Evolutionary conservation across 2,113 vertebrate species (phyloP).

Genomic region (Tetrao urogallus): DNA sequence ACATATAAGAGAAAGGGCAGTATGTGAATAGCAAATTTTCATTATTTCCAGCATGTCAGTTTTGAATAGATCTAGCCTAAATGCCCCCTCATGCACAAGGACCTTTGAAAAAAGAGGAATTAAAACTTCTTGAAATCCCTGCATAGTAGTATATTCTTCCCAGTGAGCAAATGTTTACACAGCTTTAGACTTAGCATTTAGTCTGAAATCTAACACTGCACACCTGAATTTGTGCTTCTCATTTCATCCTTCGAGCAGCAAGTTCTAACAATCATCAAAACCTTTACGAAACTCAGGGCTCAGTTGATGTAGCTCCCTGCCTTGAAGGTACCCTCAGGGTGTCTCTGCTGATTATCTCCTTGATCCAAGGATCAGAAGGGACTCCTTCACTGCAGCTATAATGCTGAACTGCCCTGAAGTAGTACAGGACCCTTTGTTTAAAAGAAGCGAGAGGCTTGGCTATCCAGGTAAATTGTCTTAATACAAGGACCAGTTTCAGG

Average conservation of each 20-base stretch:
- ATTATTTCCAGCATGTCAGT: background rate
- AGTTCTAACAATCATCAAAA: background rate
- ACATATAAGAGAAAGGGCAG: background rate
- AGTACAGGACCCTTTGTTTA: background rate
- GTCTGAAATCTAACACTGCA: background rate
- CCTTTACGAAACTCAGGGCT: accelerated
- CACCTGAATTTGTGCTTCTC: background rate
- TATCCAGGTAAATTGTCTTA: background rate
- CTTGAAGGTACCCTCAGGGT: accelerated
- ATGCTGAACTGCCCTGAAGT: background rate
- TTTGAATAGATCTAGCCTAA: background rate
- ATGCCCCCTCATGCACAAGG: background rate
- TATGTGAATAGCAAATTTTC: background rate
- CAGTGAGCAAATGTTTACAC: background rate
- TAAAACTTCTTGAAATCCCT: background rate
- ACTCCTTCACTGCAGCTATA: background rate
- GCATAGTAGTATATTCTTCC: background rate
- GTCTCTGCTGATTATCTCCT: background rate
- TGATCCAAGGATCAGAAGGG: background rate
- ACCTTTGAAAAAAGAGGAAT: background rate
- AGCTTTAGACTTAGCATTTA: background rate
- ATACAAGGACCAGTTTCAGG: background rate
- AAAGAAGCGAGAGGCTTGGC: accelerated
- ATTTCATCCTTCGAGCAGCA: background rate
- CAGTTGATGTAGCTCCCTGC: background rate